Base-by-base conservation (phyloP, 2,888 invertebrate genomes). In the Exephanes ischioxanthus region DNA sequence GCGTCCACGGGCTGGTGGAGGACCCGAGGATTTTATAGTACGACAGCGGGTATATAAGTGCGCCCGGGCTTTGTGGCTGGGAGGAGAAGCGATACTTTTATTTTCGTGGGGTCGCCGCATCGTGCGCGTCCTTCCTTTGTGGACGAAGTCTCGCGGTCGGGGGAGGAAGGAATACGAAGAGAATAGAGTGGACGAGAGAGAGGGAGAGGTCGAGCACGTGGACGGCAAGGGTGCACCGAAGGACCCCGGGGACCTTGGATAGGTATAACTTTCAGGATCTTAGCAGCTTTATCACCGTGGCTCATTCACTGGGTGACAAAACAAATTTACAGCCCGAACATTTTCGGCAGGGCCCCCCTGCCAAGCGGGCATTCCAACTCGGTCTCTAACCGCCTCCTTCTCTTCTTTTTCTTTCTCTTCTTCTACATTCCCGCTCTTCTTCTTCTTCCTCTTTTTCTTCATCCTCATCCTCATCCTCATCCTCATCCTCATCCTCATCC, bases 301-400 rank as follows among this genome's bases (percentile, higher is more conserved):
- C 67, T 84, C 88, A 87, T 88, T 88, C 88, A 80, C 84, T 84
- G 87, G 89, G 90, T 90, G 90, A 91, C 91, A 90, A 90, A 91
- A 91, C 90, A 90, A 88, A 88, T 87, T 86, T 87, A 88, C 85
- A 80, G 73, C 85, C 79, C 81, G 82, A 85, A 81, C 45, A 84
- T 87, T 88, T 86, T 82, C 58, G 83, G 70, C 51, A n/a, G 45
- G 45, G 86, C 78, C 83, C 87, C 88, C 89, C 88, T 86, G 87
- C 86, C 81, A 85, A 81, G 86, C 71, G 58, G 48, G 30, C 80
- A 72, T 84, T 63, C 71, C 68, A 48, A 22, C 53, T 71, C 41
- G 67, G 58, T 63, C 53, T 58, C 68, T 82, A 72, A 55, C 66
- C 66, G 53, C 58, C 72, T 68, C 70, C 63, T 77, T 82, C 58